A percentile compares a stretch with the other conserved stretches of the same genome.
phyloP scores from a whole-genome alignment of 2,113 vertebrate species.

The Dromaius novaehollandiae region DNA sequence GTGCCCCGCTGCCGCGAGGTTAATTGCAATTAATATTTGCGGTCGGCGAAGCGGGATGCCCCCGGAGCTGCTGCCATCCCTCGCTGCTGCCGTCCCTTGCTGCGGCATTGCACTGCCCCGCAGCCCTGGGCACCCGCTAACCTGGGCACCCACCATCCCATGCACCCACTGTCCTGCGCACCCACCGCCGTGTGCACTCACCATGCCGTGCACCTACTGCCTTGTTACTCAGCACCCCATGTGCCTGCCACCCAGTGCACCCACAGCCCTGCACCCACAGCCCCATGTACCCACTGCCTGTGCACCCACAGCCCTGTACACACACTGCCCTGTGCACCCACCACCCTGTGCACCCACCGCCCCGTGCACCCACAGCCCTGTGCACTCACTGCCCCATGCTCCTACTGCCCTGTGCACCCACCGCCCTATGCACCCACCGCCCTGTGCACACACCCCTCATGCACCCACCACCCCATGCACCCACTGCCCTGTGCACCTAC shows the following conservation, averaged over 20 bases:
- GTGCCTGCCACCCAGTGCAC: too few species aligned
- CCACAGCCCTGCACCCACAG: too few species aligned
- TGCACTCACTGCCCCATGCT: too few species aligned
- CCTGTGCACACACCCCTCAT: background rate
- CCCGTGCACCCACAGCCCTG: rapidly evolving
- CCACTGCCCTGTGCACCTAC: too few species aligned
- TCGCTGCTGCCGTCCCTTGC: too few species aligned
- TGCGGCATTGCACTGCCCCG: too few species aligned
- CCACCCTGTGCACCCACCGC: background rate
- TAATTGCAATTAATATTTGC: background rate
- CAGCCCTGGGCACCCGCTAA: rapidly evolving
- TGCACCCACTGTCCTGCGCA: background rate
- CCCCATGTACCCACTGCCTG: rapidly evolving
- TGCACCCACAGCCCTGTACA: background rate
- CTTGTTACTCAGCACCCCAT: too few species aligned
- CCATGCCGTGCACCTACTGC: too few species aligned
- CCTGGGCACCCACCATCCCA: background rate
- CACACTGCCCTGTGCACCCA: background rate
- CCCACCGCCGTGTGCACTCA: too few species aligned
- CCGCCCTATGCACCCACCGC: background rate
- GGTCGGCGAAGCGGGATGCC: too few species aligned
- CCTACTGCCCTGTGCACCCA: background rate
- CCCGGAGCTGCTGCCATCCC: too few species aligned
- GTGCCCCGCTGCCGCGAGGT: background rate
- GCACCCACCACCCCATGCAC: background rate